Base-by-base conservation (phyloP, 2,797 vertebrate genomes). In the Sebastes elongatus region DNA sequence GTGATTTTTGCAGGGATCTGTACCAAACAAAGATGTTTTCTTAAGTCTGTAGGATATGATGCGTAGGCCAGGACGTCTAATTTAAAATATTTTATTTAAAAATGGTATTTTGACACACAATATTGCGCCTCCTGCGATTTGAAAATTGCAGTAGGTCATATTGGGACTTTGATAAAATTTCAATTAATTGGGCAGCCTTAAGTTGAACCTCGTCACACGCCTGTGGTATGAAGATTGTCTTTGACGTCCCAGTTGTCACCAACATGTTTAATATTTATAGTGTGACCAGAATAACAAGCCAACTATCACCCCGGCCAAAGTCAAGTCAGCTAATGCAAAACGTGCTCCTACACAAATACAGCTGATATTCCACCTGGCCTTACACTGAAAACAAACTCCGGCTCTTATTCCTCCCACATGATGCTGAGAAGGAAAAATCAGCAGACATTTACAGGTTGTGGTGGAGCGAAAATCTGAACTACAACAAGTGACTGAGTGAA, bases 11-110 rank as follows among this genome's bases (percentile, higher is more conserved):
- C 16, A 18, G 42, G 42, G 42, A 46, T 18, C 42, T 46, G 16
- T 46, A 18, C 42, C 38, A 16, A 42, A 42, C 38, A 42, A 1
- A 42, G 0, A 42, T 42, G 38, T 42, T 42, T 1, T 42, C 38
- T 42, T 42, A 46, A 46, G 14, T 46, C 42, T 46, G 14, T 18
- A 18, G 42, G 1, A 46, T 46, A 46, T 16, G 42, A 46, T 16
- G 5, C 5, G 0, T 3, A 16, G 42, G 35, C 11, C 11, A 38
- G 35, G 42, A 18, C 3, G 2, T 42, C 38, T 42, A 42, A 0
- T 42, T 42, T 18, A 18, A 0, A 46, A 46, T 46, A 7, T 46
- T 46, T 46, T 18, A 46, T 46, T 46, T 46, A 46, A 46, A 46
- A 18, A 46, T 46, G 6, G 42, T 46, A 46, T 46, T 46, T 46